Evolutionary conservation across 2,797 vertebrate genomes (phyloP).

Genomic region (Rhinichthys osculus): DNA sequence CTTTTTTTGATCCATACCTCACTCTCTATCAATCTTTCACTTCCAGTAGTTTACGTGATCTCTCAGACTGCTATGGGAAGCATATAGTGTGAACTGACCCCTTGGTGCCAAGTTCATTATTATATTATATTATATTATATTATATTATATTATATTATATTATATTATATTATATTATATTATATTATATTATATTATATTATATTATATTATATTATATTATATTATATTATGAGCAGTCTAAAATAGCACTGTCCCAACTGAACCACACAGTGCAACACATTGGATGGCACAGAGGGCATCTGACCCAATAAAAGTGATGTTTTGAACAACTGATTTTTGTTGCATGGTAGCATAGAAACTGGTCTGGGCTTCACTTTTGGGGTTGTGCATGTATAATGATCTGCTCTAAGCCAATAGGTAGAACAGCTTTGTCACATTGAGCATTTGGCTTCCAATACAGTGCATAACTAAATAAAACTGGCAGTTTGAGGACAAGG

Average conservation of each 20-base stretch:
- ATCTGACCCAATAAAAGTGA: background rate
- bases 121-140: background rate
- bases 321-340: background rate
- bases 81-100: background rate
- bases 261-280: background rate
- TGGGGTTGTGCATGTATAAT: background rate
- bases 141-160: background rate
- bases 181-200: background rate
- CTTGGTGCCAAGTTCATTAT: background rate
- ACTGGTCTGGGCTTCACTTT: background rate
- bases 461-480: slow-evolving; percentile 10
- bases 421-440: slow-evolving; percentile 15
- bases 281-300: background rate
- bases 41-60: background rate
- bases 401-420: background rate
- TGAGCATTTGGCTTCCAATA: background rate
- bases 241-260: background rate
- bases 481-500: slow-evolving; percentile 12
- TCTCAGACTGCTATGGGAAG: background rate
- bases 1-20: slow-evolving; percentile 52
- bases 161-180: no score
- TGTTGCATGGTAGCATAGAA: background rate
- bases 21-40: slow-evolving; percentile 11
- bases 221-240: background rate
- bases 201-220: background rate